phyloP scores from a whole-genome alignment of 2,797 vertebrate genomes.

The Otolemur crassicaudatus region DNA sequence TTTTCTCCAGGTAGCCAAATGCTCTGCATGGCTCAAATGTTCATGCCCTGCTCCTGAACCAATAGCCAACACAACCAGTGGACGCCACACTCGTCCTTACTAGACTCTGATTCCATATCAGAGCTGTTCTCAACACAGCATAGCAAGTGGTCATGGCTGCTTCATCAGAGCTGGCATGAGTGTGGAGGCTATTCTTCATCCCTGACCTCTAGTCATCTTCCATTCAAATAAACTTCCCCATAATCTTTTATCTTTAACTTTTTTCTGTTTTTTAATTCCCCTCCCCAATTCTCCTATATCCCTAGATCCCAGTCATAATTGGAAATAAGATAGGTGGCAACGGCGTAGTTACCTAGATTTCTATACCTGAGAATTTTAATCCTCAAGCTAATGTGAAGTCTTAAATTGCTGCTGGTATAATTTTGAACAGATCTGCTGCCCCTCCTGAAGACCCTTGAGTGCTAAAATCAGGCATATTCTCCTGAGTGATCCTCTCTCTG shows the following conservation, averaged over 20 bases:
- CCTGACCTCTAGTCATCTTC: not conserved
- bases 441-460: not conserved
- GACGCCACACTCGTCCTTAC: not conserved
- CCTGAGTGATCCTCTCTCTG: not conserved
- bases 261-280: not conserved
- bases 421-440: not conserved
- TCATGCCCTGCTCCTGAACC: not conserved
- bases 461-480: not conserved
- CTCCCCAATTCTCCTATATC: not conserved
- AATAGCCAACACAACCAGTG: not conserved
- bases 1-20: not conserved
- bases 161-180: not conserved
- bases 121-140: not conserved
- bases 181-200: not conserved
- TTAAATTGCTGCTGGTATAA: not conserved
- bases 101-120: not conserved
- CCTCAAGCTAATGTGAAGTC: not conserved
- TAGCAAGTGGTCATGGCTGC: not conserved
- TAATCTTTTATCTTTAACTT: conserved; percentile 8
- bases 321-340: not conserved
- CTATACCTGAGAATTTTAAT: not conserved
- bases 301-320: not conserved
- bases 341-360: not conserved
- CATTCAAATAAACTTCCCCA: not conserved
- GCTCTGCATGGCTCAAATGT: fast-evolving